Percentiles rank a stretch among this genome's conserved stretches.
These are phyloP conservation scores for Epistrophe grossulariae DNA, from an alignment of 2,888 invertebrate species.

Conservation along the genomic window DNA sequence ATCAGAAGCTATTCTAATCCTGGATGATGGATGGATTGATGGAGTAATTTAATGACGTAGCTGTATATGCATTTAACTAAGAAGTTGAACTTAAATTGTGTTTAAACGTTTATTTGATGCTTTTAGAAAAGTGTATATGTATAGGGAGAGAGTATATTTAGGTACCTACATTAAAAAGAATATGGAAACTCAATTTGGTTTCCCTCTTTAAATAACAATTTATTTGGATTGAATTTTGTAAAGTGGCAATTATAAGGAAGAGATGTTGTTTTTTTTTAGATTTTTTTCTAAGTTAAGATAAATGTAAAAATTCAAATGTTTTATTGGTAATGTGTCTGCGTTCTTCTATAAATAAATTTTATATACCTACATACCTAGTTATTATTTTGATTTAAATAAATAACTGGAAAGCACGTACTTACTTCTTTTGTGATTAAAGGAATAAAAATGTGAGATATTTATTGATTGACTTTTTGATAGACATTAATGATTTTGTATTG, in stretches of 20 bases:
- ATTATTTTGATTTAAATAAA: too few relatives aligned
- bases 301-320: background rate
- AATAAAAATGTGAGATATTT: too few relatives aligned
- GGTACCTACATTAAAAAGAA: constrained; percentile 10
- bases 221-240: background rate
- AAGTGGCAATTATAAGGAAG: background rate
- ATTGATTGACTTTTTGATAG: too few relatives aligned
- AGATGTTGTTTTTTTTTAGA: background rate
- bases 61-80: constrained; percentile 7
- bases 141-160: background rate
- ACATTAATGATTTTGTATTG: too few relatives aligned
- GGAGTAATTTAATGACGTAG: constrained; percentile 44
- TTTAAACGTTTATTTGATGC: constrained; percentile 15
- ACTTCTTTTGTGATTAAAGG: too few relatives aligned
- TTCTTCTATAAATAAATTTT: background rate
- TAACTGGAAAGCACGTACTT: too few relatives aligned
- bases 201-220: constrained; percentile 2
- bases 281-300: background rate
- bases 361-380: too few relatives aligned
- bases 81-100: background rate
- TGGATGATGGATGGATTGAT: constrained; percentile 39
- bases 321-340: background rate
- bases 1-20: constrained; percentile 52
- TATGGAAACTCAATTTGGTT: constrained; percentile 40
- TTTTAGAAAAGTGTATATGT: background rate